Conservation (phyloP, 2,888 invertebrate species). For the Sinentomon sp. region DNA sequence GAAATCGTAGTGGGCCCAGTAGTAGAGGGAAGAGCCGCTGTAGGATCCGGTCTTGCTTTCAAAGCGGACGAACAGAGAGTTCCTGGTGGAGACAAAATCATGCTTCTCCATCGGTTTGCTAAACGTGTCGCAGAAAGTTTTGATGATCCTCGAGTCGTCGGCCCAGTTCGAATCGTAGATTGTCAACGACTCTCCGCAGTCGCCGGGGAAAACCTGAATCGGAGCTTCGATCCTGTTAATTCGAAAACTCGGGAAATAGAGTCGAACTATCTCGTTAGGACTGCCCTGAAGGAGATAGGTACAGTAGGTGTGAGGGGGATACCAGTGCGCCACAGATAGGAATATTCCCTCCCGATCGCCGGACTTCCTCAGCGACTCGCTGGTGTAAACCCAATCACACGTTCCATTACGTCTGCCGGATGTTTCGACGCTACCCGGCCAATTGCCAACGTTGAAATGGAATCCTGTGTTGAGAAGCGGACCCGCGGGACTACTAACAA, state of each 20-base stretch:
- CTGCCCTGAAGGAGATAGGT: conserved; percentile 67
- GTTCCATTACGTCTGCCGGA: conserved; percentile 46
- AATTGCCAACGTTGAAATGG: conserved; percentile 80
- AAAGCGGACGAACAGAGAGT: conserved; percentile 59
- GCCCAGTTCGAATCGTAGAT: conserved; percentile 66
- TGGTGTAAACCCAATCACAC: conserved; percentile 64
- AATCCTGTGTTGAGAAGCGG: conserved; percentile 74
- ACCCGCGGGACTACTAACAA: conserved; percentile 64
- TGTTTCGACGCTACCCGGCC: conserved; percentile 75
- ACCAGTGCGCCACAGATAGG: conserved; percentile 76
- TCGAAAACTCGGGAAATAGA: conserved; percentile 58
- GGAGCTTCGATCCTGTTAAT: conserved; percentile 26
- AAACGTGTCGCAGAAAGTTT: conserved; percentile 81
- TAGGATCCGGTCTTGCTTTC: conserved; percentile 79
- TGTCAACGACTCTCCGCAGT: conserved; percentile 68
- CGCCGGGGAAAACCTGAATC: conserved; percentile 55
- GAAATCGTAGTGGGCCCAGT: conserved; percentile 82
- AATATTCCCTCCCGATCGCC: conserved; percentile 68
- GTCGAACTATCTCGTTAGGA: conserved; percentile 55
- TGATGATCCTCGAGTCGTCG: conserved; percentile 67
- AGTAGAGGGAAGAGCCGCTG: conserved; percentile 46
- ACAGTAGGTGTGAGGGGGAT: conserved; percentile 73
- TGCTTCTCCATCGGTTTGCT: conserved; percentile 77
- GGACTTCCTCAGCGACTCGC: conserved; percentile 43
- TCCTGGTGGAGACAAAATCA: conserved; percentile 67